phyloP scores from a whole-genome alignment of 37 sponge, comb jelly and placozoan species.

The Tethya wilhelma region DNA sequence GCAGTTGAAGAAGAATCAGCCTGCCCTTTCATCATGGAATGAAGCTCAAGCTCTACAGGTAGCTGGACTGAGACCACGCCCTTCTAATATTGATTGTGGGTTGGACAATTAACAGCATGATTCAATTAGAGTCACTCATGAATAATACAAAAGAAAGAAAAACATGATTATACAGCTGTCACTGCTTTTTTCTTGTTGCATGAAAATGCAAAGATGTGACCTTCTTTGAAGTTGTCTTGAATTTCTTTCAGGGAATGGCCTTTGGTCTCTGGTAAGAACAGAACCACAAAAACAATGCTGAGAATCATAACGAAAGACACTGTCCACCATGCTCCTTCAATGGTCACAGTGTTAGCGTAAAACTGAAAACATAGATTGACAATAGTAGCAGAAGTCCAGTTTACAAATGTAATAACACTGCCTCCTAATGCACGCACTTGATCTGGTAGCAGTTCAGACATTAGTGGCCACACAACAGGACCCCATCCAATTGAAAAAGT shows the following conservation, averaged over 20 bases:
- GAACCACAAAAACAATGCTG: conserved; percentile 66
- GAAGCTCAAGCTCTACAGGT: too few species aligned
- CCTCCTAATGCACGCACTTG: conserved; percentile 56
- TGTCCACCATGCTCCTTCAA: conserved; percentile 65
- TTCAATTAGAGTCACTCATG: too few species aligned
- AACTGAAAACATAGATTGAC: conserved; percentile 44
- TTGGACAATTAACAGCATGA: too few species aligned
- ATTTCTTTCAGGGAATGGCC: conserved; percentile 86
- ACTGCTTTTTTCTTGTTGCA: too few species aligned
- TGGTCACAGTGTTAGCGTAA: conserved; percentile 10
- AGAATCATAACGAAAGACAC: conserved; percentile 54
- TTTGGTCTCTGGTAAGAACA: conserved; percentile 91
- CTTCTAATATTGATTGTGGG: too few species aligned
- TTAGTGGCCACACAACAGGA: conserved; percentile 78
- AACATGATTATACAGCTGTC: too few species aligned
- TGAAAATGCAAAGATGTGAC: conserved; percentile 31
- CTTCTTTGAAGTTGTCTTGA: conserved; percentile 56
- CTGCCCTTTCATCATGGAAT: too few species aligned
- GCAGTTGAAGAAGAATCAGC: too few species aligned
- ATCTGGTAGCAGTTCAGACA: conserved; percentile 81
- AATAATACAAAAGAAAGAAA: too few species aligned
- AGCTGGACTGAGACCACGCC: too few species aligned
- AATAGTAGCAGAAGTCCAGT: conserved; percentile 73
- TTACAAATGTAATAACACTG: conserved; percentile 61
- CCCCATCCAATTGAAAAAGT: conserved; percentile 86